phyloP scores from a whole-genome alignment of 2,888 invertebrate species.

The Drosophila sordidula region DNA sequence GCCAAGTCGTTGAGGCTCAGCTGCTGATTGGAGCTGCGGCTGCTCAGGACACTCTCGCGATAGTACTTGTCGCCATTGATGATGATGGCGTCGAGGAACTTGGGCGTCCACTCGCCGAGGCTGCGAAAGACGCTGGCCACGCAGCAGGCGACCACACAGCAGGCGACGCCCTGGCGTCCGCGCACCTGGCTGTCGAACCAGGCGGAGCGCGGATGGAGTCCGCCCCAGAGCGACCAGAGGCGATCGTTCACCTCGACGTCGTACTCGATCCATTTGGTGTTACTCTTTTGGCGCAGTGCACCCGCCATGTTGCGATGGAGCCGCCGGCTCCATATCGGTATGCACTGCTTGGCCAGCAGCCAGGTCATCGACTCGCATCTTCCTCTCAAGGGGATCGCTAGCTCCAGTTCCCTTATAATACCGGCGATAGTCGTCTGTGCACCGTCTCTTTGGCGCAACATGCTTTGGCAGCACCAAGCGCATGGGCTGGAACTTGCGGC shows the following conservation, averaged over 20 bases:
- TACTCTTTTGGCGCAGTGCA: conserved; percentile 43
- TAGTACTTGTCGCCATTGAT: conserved; percentile 87
- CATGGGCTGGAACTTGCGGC: conserved; percentile 22
- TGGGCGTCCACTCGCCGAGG: conserved; percentile 87
- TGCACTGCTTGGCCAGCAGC: conserved; percentile 60
- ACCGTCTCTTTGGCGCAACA: conserved; percentile 5
- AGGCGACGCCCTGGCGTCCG: conserved; percentile 88
- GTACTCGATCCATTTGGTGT: conserved; percentile 86
- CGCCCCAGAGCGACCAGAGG: conserved; percentile 89
- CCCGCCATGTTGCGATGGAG: conserved; percentile 62
- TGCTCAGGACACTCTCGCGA: conserved; percentile 85
- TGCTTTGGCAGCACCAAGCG: background rate
- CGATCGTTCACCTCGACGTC: conserved; percentile 89
- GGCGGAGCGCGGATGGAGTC: conserved; percentile 87
- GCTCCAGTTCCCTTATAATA: conserved; percentile 39
- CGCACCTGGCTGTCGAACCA: conserved; percentile 86
- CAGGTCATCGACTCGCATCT: conserved; percentile 68
- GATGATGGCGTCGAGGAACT: conserved; percentile 88
- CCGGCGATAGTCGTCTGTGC: conserved; percentile 36
- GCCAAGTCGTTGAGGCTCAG: conserved; percentile 86
- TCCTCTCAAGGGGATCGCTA: conserved; percentile 11
- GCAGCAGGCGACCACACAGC: conserved; percentile 87
- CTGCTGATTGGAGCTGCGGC: conserved; percentile 86
- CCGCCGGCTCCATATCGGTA: conserved; percentile 81
- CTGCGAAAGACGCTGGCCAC: conserved; percentile 87